Evolutionary conservation across 2,797 vertebrate species (phyloP).

Genomic region (Danio jaintianensis): DNA sequence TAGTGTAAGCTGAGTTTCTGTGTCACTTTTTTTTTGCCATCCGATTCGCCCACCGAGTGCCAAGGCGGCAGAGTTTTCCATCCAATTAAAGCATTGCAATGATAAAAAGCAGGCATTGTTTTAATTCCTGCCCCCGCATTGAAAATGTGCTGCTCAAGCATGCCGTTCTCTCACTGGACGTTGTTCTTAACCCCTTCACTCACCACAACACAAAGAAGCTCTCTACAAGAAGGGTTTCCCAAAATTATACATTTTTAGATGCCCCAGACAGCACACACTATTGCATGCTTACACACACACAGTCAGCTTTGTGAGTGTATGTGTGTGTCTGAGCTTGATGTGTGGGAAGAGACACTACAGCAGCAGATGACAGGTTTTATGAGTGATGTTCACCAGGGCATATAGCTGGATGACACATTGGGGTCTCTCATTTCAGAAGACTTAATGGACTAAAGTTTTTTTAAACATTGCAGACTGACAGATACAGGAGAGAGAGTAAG

Average conservation of each 20-base stretch:
- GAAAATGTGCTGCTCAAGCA: slow-evolving; percentile 78
- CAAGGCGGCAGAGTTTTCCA: slow-evolving; percentile 71
- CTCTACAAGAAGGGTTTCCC: slow-evolving; percentile 22
- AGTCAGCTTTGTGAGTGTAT: neutral
- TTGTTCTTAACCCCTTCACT: slow-evolving; percentile 79
- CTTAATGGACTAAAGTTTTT: slow-evolving; percentile 77
- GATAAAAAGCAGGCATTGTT: slow-evolving; percentile 79
- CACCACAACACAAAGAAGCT: slow-evolving; percentile 67
- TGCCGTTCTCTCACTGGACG: slow-evolving; percentile 67
- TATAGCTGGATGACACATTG: slow-evolving; percentile 78
- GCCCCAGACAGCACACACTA: slow-evolving; percentile 26
- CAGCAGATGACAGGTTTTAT: slow-evolving; percentile 72
- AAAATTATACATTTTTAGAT: slow-evolving; percentile 2
- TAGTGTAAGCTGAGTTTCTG: slow-evolving; percentile 36
- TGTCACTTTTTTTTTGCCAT: slow-evolving; percentile 66
- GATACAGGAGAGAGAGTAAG: slow-evolving; percentile 54
- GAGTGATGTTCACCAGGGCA: slow-evolving; percentile 77
- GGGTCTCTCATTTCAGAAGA: slow-evolving; percentile 78
- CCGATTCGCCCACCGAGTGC: slow-evolving; percentile 67
- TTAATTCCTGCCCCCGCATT: slow-evolving; percentile 72
- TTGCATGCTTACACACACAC: slow-evolving; percentile 38
- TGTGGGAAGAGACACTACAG: slow-evolving; percentile 66
- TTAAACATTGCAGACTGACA: slow-evolving; percentile 71
- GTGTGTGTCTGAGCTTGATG: slow-evolving; percentile 46
- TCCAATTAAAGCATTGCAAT: slow-evolving; percentile 75